These are phyloP conservation scores for Numenius arquata DNA, from an alignment of 2,113 vertebrate genomes.

Conservation along the genomic window DNA sequence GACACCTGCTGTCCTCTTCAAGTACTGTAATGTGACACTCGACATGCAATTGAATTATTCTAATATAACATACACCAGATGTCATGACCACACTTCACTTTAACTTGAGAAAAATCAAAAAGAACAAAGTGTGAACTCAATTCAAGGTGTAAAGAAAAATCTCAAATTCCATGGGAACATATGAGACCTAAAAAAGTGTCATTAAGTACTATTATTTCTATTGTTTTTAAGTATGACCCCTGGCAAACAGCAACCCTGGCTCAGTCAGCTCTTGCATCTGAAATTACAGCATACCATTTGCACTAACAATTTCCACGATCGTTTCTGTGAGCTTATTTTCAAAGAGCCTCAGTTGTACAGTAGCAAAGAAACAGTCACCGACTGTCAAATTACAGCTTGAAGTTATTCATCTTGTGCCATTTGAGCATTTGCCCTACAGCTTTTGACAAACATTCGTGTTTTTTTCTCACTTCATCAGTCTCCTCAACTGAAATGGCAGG, in stretches of 20 bases:
- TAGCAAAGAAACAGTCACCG: slow-evolving; percentile 22
- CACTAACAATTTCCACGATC: neutral
- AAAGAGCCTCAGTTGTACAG: slow-evolving; percentile 19
- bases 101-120: slow-evolving; percentile 62
- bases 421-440: slow-evolving; percentile 61
- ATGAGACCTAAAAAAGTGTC: neutral
- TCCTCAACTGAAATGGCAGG: slow-evolving; percentile 62
- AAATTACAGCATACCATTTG: slow-evolving; percentile 50
- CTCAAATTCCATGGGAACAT: slow-evolving; percentile 34
- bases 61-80: slow-evolving; percentile 65
- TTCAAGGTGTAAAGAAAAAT: slow-evolving; percentile 61
- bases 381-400: slow-evolving; percentile 56
- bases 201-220: slow-evolving; percentile 33
- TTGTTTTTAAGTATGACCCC: slow-evolving; percentile 33
- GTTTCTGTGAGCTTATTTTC: slow-evolving; percentile 12
- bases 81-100: slow-evolving; percentile 62
- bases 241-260: slow-evolving; percentile 10
- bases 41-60: slow-evolving; percentile 57
- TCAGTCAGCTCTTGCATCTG: slow-evolving; percentile 28
- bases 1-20: slow-evolving; percentile 69
- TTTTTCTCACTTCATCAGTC: slow-evolving; percentile 68
- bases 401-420: slow-evolving; percentile 58
- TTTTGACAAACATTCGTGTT: slow-evolving; percentile 56
- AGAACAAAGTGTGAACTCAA: slow-evolving; percentile 60
- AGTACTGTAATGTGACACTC: slow-evolving; percentile 58